These are phyloP conservation scores for Gerris buenoi DNA, from an alignment of 1,140 invertebrate species.

Conservation along the genomic window DNA sequence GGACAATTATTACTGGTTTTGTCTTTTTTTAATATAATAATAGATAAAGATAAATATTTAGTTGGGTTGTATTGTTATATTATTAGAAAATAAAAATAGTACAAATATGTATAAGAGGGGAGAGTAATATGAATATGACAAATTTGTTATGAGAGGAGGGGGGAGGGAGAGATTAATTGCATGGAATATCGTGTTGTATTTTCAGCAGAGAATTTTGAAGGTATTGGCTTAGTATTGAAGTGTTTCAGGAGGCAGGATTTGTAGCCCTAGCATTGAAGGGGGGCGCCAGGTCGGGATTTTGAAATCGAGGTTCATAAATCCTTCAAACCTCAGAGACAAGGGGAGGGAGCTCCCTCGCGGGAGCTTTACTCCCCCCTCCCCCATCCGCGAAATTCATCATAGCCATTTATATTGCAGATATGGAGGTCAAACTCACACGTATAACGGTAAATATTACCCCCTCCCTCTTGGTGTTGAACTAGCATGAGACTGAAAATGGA, in stretches of 20 bases:
- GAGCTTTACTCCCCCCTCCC: background rate
- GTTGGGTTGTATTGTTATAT: no score
- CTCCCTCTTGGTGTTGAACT: no score
- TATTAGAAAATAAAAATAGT: no score
- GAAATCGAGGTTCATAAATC: background rate
- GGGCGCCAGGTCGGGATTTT: background rate
- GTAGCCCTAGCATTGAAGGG: background rate
- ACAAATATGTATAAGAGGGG: no score
- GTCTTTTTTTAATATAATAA: no score
- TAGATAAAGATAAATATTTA: no score
- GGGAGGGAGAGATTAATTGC: background rate
- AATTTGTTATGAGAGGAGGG: background rate
- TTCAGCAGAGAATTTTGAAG: background rate
- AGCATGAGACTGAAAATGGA: background rate
- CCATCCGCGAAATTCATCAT: background rate
- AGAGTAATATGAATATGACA: background rate
- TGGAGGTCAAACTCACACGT: background rate
- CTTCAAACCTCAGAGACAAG: background rate
- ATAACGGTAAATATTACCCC: background rate
- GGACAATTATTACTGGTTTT: no score
- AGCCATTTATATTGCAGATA: background rate
- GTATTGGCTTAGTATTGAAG: background rate
- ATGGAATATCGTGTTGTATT: background rate
- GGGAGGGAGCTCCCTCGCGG: background rate
- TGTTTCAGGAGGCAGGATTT: background rate